phyloP scores from a whole-genome alignment of 2,797 vertebrate species.

The Diplodus sargus region DNA sequence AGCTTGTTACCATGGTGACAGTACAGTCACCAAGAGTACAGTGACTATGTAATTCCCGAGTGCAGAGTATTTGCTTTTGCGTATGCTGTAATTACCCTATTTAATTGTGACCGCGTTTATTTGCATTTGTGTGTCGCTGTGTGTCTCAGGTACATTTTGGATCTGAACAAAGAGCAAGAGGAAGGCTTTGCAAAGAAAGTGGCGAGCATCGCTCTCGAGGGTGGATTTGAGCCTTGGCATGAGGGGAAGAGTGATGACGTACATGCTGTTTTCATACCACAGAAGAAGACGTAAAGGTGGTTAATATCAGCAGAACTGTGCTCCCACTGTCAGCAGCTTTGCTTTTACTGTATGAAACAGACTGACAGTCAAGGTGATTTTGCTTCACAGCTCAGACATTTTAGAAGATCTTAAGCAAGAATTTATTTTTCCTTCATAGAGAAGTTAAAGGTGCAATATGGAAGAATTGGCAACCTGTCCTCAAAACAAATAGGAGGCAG shows the following conservation, averaged over 20 bases:
- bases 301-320: background rate
- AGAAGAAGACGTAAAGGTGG: slow-evolving; percentile 53
- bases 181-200: slow-evolving; percentile 77
- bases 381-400: slow-evolving; percentile 5
- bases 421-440: slow-evolving; percentile 11
- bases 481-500: too few species aligned
- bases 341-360: slow-evolving; percentile 13
- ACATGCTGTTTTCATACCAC: slow-evolving; percentile 72
- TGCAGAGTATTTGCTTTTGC: slow-evolving; percentile 26
- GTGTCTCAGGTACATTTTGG: slow-evolving; percentile 84
- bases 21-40: slow-evolving; percentile 47
- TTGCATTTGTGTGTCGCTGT: slow-evolving; percentile 14
- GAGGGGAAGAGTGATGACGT: slow-evolving; percentile 47
- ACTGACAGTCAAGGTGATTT: background rate
- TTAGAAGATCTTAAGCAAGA: background rate
- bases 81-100: slow-evolving; percentile 7
- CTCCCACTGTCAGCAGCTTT: background rate
- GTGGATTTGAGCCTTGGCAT: slow-evolving; percentile 76
- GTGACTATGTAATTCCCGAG: slow-evolving; percentile 24
- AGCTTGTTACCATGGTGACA: slow-evolving; percentile 71
- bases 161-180: slow-evolving; percentile 85
- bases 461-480: too few species aligned
- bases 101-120: background rate
- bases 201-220: slow-evolving; percentile 69
- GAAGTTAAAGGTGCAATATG: slow-evolving; percentile 4